Conservation (phyloP, 2,113 vertebrate genomes). For the Heptranchias perlo region DNA sequence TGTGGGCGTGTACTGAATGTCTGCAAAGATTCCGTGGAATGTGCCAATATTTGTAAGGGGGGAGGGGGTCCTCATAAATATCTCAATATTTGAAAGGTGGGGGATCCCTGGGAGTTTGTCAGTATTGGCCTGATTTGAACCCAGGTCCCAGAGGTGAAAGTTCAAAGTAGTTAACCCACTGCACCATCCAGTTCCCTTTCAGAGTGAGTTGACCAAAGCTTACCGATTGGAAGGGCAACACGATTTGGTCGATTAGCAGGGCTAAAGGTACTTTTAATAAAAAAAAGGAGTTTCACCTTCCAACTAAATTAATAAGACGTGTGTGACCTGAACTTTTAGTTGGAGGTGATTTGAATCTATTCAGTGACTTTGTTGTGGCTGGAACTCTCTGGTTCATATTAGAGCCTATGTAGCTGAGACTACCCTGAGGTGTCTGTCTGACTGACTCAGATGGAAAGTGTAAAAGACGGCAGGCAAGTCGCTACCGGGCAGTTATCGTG, state of each 20-base stretch:
- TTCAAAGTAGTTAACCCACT: neutral
- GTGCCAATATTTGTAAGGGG: neutral
- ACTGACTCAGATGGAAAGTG: slow-evolving; percentile 7
- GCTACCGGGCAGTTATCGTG: neutral
- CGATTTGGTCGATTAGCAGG: neutral
- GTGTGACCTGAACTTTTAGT: neutral
- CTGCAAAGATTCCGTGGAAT: neutral
- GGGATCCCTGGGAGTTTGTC: neutral
- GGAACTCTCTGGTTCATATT: neutral
- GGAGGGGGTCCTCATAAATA: neutral
- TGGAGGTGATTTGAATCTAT: neutral
- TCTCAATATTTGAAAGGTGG: neutral
- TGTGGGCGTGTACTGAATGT: neutral
- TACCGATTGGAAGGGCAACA: neutral
- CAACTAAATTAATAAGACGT: neutral
- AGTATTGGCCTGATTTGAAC: neutral
- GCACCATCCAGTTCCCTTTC: neutral
- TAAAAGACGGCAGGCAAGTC: neutral
- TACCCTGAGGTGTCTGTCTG: neutral
- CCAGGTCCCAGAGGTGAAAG: neutral
- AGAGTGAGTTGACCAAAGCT: neutral
- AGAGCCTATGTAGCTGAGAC: neutral
- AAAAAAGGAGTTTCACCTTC: neutral
- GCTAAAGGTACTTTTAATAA: no score
- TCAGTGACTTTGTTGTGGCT: neutral